These are phyloP conservation scores for Eumeta japonica DNA, from an alignment of 1,140 invertebrate species.

Conservation along the genomic window DNA sequence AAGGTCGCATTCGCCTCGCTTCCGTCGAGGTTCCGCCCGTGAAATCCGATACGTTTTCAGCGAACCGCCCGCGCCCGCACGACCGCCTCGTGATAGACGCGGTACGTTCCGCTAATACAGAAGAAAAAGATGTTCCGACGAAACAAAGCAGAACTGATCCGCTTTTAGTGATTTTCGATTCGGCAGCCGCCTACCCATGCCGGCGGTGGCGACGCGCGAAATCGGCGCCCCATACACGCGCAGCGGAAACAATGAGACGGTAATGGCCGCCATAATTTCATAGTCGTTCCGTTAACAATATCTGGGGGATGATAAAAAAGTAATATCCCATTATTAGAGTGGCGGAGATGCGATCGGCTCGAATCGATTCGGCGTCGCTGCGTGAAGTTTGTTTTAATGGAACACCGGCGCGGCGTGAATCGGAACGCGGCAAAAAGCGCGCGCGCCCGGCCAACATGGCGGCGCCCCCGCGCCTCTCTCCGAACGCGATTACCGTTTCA, in stretches of 20 bases:
- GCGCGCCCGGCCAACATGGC: slow-evolving; percentile 26
- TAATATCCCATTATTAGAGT: slow-evolving; percentile 40
- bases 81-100: slow-evolving; percentile 25
- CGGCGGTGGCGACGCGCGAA: not conserved
- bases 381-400: slow-evolving; percentile 52
- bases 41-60: slow-evolving; percentile 20
- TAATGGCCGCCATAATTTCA: slow-evolving; percentile 43
- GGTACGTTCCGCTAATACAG: slow-evolving; percentile 30
- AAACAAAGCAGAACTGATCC: slow-evolving; percentile 51
- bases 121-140: slow-evolving; percentile 48
- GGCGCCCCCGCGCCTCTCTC: slow-evolving; percentile 16
- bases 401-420: slow-evolving; percentile 22
- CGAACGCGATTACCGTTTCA: slow-evolving; percentile 14
- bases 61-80: slow-evolving; percentile 25
- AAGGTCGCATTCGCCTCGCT: slow-evolving; percentile 21
- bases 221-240: no score
- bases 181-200: slow-evolving; percentile 16
- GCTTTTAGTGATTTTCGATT: slow-evolving; percentile 36
- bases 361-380: slow-evolving; percentile 44
- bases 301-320: slow-evolving; percentile 36
- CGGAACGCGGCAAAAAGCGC: slow-evolving; percentile 16
- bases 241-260: slow-evolving; percentile 32
- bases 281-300: slow-evolving; percentile 46
- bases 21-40: slow-evolving; percentile 21
- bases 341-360: slow-evolving; percentile 36